phyloP scores from a whole-genome alignment of 2,797 vertebrate species.

The Ibycter americanus region DNA sequence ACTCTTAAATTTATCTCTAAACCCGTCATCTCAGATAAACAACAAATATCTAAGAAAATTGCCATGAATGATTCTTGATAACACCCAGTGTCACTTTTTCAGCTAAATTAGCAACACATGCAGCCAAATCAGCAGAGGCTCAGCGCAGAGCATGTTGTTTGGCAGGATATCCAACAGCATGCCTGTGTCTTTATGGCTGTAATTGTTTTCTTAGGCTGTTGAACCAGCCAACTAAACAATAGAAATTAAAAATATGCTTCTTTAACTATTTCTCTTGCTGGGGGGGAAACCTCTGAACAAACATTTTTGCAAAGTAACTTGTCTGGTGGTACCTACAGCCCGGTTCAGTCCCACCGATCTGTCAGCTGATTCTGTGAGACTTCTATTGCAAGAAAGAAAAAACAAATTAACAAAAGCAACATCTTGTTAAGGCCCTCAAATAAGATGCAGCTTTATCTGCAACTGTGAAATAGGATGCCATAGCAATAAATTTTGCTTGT shows the following conservation, averaged over 20 bases:
- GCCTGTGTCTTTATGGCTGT: background rate
- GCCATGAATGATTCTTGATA: background rate
- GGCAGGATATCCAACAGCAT: background rate
- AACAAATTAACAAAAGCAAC: background rate
- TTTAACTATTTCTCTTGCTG: background rate
- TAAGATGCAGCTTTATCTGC: background rate
- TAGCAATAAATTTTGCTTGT: background rate
- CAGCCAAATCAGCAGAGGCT: background rate
- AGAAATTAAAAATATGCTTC: background rate
- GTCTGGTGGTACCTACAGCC: background rate
- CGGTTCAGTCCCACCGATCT: background rate
- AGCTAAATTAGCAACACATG: background rate
- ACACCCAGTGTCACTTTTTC: background rate
- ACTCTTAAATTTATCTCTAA: background rate
- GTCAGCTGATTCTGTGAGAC: background rate
- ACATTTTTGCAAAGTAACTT: background rate
- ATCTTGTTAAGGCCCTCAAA: background rate
- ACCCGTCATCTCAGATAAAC: background rate
- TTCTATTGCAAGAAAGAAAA: background rate
- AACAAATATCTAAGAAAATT: background rate
- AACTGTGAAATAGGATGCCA: background rate
- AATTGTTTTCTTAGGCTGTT: background rate
- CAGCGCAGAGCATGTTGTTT: accelerated
- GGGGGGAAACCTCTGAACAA: background rate
- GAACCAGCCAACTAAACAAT: background rate